Percentiles rank a stretch among this genome's conserved stretches.
Evolutionary conservation across 2,797 vertebrate species (phyloP).

Genomic region (Staurois parvus): DNA sequence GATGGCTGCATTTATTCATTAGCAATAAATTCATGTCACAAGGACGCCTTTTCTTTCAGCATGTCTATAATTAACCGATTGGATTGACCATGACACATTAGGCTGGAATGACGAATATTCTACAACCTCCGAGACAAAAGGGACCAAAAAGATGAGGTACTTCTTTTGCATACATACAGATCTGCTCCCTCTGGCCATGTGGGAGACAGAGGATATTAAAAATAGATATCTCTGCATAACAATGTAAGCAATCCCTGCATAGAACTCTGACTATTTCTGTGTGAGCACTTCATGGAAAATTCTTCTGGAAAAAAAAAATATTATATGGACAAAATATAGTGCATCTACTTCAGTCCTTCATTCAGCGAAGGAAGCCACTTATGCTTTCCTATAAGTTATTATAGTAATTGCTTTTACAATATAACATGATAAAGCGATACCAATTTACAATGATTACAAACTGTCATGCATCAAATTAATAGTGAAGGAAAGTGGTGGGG

Average conservation of each 20-base stretch:
- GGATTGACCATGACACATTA: slow-evolving; percentile 43
- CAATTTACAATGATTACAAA: too few relatives aligned
- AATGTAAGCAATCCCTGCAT: slow-evolving; percentile 10
- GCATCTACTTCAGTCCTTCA: background rate
- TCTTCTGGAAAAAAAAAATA: slow-evolving; percentile 50
- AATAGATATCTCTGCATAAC: slow-evolving; percentile 30
- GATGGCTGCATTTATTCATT: slow-evolving; percentile 32
- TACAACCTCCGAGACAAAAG: slow-evolving; percentile 24
- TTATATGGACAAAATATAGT: slow-evolving; percentile 15
- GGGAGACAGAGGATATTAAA: slow-evolving; percentile 27
- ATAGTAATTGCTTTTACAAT: too few relatives aligned
- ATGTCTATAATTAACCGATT: slow-evolving; percentile 55
- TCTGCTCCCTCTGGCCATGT: slow-evolving; percentile 20
- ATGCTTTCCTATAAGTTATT: too few relatives aligned
- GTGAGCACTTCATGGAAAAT: slow-evolving; percentile 39
- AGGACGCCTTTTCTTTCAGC: slow-evolving; percentile 49
- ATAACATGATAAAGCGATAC: too few relatives aligned
- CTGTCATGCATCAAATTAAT: too few relatives aligned
- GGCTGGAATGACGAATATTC: slow-evolving; percentile 41
- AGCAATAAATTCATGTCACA: slow-evolving; percentile 51
- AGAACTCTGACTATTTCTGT: slow-evolving; percentile 20
- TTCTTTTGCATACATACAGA: slow-evolving; percentile 27
- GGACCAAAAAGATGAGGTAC: slow-evolving; percentile 17
- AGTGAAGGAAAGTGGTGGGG: too few relatives aligned
- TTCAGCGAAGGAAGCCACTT: background rate